Base-by-base conservation (phyloP, 2,797 vertebrate species). In the Vespertilio murinus region DNA sequence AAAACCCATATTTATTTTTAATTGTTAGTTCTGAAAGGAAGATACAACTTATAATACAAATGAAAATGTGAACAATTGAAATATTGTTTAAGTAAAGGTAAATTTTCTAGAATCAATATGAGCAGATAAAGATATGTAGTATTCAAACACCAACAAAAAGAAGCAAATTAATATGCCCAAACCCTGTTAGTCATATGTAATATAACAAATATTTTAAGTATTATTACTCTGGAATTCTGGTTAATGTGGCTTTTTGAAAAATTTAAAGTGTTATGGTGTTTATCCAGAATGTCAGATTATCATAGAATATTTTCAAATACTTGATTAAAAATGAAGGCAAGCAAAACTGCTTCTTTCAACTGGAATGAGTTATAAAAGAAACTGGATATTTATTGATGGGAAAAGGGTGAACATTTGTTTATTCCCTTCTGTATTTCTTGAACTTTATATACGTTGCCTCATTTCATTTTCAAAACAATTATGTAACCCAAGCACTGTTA, bases 61-160 rank as follows among this genome's bases (percentile, higher is more conserved):
- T 7, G 96, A 47, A 69, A 78, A 85, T 77, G 78, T 61, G n/a
- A 73, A 9, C 35, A 56, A 94, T 93, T 96, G n/a, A 87, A 91
- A 93, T 91, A 94, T 45, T 94, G 11, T 93, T 91, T 92, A 49
- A n/a, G 6, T 95, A 91, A 96, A 92, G 14, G 16, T 35, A 84
- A 90, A 93, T 94, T 94, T 82, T 82, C 1, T 75, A 40, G 25
- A 59, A 95, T 45, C 23, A 94, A 5, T 71, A 89, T 54, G 87
- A 85, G 18, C 1, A 56, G 69, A 85, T 93, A 71, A 96, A 96
- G 28, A 88, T 17, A 8, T 91, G 42, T 86, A 54, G 22, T 0
- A 4, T 54, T 75, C 20, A 77, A 75, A 80, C 20, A 49, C 3
- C 12, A 89, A 23, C 20, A 90, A 59, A 65, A 80, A 18, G 7